These are phyloP conservation scores for Tretioscincus oriximinensis DNA, from an alignment of 2,113 vertebrate genomes.

Conservation along the genomic window DNA sequence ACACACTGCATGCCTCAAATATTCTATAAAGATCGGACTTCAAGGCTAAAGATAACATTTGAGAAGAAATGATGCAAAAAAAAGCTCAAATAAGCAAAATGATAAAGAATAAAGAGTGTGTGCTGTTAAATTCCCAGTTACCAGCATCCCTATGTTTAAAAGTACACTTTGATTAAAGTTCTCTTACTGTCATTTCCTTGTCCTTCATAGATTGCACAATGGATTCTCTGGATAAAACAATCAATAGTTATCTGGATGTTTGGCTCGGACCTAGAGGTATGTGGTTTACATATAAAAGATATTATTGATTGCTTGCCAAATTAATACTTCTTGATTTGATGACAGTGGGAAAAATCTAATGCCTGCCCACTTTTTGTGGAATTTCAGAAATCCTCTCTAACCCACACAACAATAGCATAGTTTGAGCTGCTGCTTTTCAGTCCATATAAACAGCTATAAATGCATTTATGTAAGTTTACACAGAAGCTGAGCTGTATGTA, in stretches of 20 bases:
- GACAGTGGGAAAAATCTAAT: too few species aligned
- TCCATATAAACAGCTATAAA: too few species aligned
- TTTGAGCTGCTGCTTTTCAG: too few species aligned
- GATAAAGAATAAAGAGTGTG: neutral
- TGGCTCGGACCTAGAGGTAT: constrained; percentile 95
- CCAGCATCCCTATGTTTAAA: neutral
- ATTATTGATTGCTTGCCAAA: neutral
- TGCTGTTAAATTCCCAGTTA: neutral
- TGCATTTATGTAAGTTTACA: too few species aligned
- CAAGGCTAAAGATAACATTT: neutral
- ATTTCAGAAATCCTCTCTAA: too few species aligned
- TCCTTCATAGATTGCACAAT: constrained; percentile 79
- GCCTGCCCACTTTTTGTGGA: too few species aligned
- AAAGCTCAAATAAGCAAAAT: neutral
- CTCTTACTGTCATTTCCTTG: constrained; percentile 29
- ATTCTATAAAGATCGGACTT: neutral
- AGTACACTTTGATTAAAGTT: neutral
- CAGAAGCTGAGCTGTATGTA: too few species aligned
- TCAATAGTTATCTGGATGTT: constrained; percentile 85
- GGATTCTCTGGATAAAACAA: constrained; percentile 86
- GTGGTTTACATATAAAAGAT: constrained; percentile 32
- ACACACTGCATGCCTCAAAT: neutral
- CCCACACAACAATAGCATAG: too few species aligned
- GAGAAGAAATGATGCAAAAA: neutral
- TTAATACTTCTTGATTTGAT: neutral